Conservation (phyloP, 2,888 invertebrate genomes). For the Trachelus stipa region DNA sequence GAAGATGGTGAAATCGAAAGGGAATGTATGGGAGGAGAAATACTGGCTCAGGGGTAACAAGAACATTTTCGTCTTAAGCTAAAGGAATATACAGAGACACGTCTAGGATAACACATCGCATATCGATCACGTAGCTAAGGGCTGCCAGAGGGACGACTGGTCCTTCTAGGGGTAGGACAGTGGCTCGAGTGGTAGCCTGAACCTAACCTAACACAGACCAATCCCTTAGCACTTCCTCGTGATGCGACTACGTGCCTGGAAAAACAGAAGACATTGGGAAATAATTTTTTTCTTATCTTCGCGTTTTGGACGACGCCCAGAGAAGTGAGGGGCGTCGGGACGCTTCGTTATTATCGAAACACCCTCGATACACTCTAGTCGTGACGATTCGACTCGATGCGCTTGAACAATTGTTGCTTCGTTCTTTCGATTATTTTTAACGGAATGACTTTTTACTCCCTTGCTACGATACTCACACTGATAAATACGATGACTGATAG, state of each 20-base stretch:
- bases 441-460: not conserved
- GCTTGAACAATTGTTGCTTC: not conserved
- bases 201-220: conserved; percentile 3
- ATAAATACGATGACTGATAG: not conserved
- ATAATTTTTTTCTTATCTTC: conserved; percentile 16
- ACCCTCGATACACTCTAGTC: not conserved
- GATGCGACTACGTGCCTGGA: conserved; percentile 33
- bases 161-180: conserved; percentile 12
- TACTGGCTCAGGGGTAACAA: not conserved
- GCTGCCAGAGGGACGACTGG: conserved; percentile 10
- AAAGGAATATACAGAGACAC: not conserved
- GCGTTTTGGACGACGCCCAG: not conserved
- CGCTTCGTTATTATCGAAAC: not conserved
- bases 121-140: conserved; percentile 21
- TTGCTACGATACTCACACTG: not conserved
- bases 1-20: not conserved
- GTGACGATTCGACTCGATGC: not conserved
- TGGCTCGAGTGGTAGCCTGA: conserved; percentile 3
- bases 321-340: not conserved
- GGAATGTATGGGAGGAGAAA: not conserved
- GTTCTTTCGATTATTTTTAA: not conserved
- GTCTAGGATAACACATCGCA: conserved; percentile 15
- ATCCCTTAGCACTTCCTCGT: conserved; percentile 20
- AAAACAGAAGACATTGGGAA: conserved; percentile 20
- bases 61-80: not conserved